A percentile compares a stretch with the other conserved stretches of the same genome.
These are phyloP conservation scores for Alethe diademata DNA, from an alignment of 2,113 vertebrate species.

Conservation along the genomic window DNA sequence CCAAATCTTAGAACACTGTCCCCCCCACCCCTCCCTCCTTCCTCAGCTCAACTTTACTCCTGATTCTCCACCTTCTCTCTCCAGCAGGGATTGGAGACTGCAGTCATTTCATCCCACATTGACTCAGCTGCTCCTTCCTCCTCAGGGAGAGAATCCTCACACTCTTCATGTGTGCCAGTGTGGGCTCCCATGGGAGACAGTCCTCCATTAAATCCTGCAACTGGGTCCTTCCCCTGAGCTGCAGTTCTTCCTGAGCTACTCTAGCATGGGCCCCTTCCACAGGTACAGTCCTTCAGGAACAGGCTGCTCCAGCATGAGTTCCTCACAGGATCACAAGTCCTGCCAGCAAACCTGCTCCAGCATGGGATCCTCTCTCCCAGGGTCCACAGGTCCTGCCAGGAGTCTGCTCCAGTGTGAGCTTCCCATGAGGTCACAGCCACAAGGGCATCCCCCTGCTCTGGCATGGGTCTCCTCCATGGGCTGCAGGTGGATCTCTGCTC, in stretches of 20 bases:
- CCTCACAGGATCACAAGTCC: neutral
- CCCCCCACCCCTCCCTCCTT: neutral
- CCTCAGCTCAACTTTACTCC: neutral
- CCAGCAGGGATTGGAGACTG: neutral
- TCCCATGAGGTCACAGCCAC: neutral
- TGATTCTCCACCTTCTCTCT: rapidly evolving
- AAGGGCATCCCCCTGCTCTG: neutral
- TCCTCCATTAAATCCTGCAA: neutral
- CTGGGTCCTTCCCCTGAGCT: neutral
- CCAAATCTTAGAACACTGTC: neutral
- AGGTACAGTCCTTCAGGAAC: neutral
- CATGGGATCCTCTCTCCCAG: neutral
- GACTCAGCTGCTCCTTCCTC: neutral
- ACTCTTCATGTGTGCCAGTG: rapidly evolving
- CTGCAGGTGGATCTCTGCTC: neutral
- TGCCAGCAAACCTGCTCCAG: neutral
- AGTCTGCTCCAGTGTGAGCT: neutral
- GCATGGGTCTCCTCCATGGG: neutral
- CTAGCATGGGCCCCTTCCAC: neutral
- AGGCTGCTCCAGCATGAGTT: neutral
- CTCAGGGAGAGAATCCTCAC: neutral
- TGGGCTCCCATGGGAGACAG: neutral
- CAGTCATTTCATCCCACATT: rapidly evolving
- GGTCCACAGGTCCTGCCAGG: neutral
- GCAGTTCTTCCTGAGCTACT: neutral